Evolutionary conservation across 2,113 vertebrate species (phyloP).

Genomic region (Eonycteris spelaea): DNA sequence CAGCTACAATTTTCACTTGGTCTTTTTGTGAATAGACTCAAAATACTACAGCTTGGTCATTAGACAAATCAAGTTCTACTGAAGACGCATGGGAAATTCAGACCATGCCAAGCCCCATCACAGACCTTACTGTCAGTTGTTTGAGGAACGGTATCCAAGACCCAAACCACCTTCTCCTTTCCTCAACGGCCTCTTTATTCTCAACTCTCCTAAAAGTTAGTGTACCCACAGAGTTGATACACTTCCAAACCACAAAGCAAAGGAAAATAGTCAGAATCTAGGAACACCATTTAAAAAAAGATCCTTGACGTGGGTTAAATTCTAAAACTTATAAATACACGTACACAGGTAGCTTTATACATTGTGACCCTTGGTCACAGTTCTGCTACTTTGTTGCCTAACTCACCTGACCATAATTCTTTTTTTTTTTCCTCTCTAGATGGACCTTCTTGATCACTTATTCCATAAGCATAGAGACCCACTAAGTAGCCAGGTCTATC

Average conservation of each 20-base stretch:
- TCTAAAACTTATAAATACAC: background rate
- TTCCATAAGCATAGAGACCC: background rate
- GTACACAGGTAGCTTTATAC: background rate
- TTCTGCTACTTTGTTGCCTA: background rate
- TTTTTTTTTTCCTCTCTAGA: background rate
- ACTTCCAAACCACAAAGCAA: background rate
- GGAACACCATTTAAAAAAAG: background rate
- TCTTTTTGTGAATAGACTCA: background rate
- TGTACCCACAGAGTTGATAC: background rate
- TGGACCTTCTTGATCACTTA: background rate
- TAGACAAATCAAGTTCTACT: background rate
- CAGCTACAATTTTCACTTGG: background rate
- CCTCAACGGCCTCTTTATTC: background rate
- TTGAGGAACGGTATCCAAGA: background rate
- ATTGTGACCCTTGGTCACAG: background rate
- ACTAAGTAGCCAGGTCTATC: background rate
- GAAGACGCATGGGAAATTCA: background rate
- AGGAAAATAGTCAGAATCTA: background rate
- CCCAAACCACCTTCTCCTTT: background rate
- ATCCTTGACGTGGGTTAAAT: background rate
- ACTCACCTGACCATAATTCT: background rate
- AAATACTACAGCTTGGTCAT: background rate
- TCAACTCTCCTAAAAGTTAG: background rate
- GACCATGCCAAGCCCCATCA: background rate
- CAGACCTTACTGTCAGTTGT: background rate